A percentile compares a stretch with the other conserved stretches of the same genome.
These are phyloP conservation scores for Labia minor DNA, from an alignment of 2,888 invertebrate genomes.

Conservation along the genomic window DNA sequence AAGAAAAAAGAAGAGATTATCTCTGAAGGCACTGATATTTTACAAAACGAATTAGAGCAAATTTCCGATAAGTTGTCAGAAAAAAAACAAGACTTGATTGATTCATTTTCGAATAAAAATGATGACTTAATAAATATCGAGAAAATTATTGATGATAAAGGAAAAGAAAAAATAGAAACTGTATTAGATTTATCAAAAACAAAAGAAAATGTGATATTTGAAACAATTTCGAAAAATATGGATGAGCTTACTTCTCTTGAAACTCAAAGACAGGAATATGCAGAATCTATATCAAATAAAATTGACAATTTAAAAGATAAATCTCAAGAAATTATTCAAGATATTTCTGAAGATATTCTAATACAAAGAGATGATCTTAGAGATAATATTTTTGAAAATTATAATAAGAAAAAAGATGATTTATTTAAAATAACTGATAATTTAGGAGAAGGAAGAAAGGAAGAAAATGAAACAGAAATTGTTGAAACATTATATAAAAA, in stretches of 20 bases:
- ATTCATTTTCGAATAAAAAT: background rate
- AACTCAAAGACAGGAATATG: no score
- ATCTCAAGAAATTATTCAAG: constrained; percentile 15
- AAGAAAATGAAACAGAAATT: background rate
- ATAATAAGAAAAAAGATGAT: background rate
- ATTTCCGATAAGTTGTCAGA: background rate
- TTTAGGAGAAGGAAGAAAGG: background rate
- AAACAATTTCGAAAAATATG: no score
- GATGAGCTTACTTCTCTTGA: constrained; percentile 15
- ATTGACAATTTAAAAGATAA: constrained; percentile 9
- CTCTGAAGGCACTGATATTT: no score
- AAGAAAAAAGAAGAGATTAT: background rate
- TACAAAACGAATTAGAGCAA: background rate
- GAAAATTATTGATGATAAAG: background rate
- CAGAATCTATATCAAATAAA: constrained; percentile 14
- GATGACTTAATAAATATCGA: background rate
- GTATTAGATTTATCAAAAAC: background rate
- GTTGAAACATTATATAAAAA: background rate
- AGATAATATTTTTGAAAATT: background rate
- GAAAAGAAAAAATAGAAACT: background rate
- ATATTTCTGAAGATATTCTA: background rate
- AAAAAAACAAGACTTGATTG: background rate
- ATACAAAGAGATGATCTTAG: background rate
- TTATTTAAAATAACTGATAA: background rate
- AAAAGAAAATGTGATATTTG: constrained; percentile 14